Evolutionary conservation across 2,113 vertebrate genomes (phyloP).

Genomic region (Panurus biarmicus): DNA sequence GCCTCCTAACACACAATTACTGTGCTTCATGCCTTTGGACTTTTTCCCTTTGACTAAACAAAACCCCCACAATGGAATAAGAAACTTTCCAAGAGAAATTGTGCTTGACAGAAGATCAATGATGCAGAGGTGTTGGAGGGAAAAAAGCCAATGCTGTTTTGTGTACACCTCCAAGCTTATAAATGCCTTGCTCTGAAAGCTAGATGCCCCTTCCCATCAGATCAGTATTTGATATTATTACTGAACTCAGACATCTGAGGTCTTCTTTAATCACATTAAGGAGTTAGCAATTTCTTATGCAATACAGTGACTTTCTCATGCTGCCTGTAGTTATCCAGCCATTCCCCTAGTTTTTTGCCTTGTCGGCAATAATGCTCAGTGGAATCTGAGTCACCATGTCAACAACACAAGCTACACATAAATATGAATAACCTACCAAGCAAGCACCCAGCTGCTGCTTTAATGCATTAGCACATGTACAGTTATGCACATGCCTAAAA

Average conservation of each 20-base stretch:
- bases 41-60: constrained; percentile 51
- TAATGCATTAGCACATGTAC: constrained; percentile 29
- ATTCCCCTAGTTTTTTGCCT: not conserved
- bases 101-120: constrained; percentile 56
- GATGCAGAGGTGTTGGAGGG: constrained; percentile 8
- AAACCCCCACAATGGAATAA: constrained; percentile 40
- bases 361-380: not conserved
- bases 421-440: constrained; percentile 21
- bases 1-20: not conserved
- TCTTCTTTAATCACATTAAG: constrained; percentile 23
- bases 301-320: not conserved
- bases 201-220: not conserved
- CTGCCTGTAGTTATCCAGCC: not conserved
- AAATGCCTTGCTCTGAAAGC: constrained; percentile 27
- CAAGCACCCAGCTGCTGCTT: constrained; percentile 24
- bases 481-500: constrained; percentile 33
- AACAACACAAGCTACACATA: not conserved
- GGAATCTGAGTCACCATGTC: constrained; percentile 3
- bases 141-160: constrained; percentile 27
- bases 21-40: constrained; percentile 28
- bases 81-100: constrained; percentile 51
- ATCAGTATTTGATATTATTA: constrained; percentile 21
- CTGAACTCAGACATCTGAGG: not conserved
- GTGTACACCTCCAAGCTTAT: constrained; percentile 37
- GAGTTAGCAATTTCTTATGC: not conserved